phyloP scores from a whole-genome alignment of 2,113 vertebrate genomes.

The Meriones unguiculatus region DNA sequence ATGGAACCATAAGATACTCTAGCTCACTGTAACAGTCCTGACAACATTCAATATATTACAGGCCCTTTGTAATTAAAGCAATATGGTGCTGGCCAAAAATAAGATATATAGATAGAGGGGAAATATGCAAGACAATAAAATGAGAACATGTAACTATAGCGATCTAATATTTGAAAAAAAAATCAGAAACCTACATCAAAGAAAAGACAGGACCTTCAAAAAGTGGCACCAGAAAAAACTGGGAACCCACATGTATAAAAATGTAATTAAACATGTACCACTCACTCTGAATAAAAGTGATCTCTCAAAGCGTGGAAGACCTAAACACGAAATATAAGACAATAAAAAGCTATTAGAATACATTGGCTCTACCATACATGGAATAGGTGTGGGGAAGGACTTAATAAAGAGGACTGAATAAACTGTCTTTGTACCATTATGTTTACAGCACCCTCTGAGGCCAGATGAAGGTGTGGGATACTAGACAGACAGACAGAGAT shows the following conservation, averaged over 20 bases:
- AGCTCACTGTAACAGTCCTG: background rate
- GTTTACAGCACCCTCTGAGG: background rate
- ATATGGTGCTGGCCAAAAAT: background rate
- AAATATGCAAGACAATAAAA: background rate
- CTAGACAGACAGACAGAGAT: background rate
- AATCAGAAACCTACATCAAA: background rate
- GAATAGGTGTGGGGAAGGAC: background rate
- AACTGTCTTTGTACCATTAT: background rate
- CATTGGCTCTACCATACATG: background rate
- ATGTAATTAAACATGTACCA: background rate
- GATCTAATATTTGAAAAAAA: background rate
- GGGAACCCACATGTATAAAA: background rate
- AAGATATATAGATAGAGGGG: background rate
- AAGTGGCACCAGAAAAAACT: background rate
- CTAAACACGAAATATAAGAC: background rate
- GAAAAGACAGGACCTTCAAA: background rate
- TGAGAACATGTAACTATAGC: background rate
- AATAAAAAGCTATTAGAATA: background rate
- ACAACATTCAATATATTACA: background rate
- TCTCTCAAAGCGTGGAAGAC: background rate
- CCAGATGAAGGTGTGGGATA: background rate
- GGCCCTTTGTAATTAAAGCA: background rate
- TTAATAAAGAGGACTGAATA: background rate
- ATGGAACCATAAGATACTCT: background rate
- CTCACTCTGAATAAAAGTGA: background rate